Conservation (phyloP, 2,888 invertebrate genomes). For the Bombyx huttoni region DNA sequence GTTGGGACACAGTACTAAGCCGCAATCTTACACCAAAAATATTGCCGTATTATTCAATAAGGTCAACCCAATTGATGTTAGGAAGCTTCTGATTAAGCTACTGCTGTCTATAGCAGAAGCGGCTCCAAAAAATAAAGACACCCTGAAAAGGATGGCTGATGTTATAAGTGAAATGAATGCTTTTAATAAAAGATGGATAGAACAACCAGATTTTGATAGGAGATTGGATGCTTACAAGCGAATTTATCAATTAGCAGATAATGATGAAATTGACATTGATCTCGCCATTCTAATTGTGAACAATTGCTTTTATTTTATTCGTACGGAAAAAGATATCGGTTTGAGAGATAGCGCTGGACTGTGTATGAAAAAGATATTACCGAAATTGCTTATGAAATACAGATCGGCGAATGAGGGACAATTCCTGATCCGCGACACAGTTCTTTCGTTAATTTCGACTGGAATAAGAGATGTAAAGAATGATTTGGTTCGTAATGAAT, state of each 20-base stretch:
- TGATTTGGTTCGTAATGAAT: slow-evolving; percentile 83
- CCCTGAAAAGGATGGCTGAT: slow-evolving; percentile 63
- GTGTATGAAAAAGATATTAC: slow-evolving; percentile 79
- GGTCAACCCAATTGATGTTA: slow-evolving; percentile 74
- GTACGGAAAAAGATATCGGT: slow-evolving; percentile 86
- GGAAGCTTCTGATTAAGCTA: slow-evolving; percentile 78
- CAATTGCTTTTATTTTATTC: slow-evolving; percentile 85
- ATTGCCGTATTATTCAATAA: slow-evolving; percentile 81
- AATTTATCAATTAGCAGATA: slow-evolving; percentile 70
- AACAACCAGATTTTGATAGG: slow-evolving; percentile 91
- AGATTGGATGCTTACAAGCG: slow-evolving; percentile 84
- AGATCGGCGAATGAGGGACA: slow-evolving; percentile 72
- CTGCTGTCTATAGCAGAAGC: slow-evolving; percentile 73
- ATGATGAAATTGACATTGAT: slow-evolving; percentile 72
- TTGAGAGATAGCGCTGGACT: slow-evolving; percentile 83
- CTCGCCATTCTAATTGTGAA: slow-evolving; percentile 82
- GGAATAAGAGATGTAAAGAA: slow-evolving; percentile 80
- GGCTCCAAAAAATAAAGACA: slow-evolving; percentile 37
- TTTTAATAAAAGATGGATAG: slow-evolving; percentile 89
- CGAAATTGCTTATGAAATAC: slow-evolving; percentile 73
- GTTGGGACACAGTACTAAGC: slow-evolving; percentile 76
- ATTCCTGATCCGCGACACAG: slow-evolving; percentile 79
- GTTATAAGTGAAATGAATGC: slow-evolving; percentile 84
- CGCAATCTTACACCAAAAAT: slow-evolving; percentile 77
- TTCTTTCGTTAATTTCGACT: slow-evolving; percentile 79